These are phyloP conservation scores for Hippoglossus hippoglossus DNA, from an alignment of 2,797 vertebrate species.

Conservation along the genomic window DNA sequence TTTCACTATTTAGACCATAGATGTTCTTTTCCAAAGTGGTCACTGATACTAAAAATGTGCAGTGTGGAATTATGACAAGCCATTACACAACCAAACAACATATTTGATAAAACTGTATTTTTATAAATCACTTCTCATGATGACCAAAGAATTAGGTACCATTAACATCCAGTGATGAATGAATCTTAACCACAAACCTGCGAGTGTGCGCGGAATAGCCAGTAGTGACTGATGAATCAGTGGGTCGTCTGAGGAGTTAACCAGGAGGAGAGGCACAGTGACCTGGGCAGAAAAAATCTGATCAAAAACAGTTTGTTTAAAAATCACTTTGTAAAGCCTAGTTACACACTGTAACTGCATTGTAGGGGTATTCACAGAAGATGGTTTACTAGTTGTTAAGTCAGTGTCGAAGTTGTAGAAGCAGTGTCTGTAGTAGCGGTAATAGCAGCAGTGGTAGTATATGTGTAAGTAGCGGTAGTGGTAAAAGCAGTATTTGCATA, in stretches of 20 bases:
- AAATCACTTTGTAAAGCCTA: neutral
- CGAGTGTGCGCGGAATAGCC: slow-evolving; percentile 90
- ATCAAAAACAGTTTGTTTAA: slow-evolving; percentile 5
- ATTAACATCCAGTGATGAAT: neutral
- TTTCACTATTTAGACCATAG: neutral
- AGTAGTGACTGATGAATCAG: slow-evolving; percentile 94
- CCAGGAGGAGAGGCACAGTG: slow-evolving; percentile 91
- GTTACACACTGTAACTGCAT: neutral
- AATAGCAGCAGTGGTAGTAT: too few species aligned
- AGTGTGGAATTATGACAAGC: neutral
- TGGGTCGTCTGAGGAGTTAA: slow-evolving; percentile 95
- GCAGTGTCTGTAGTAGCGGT: neutral
- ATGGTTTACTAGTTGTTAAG: neutral
- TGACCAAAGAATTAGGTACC: too few species aligned
- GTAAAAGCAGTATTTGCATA: too few species aligned
- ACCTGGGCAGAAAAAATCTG: slow-evolving; percentile 82
- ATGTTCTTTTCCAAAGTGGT: neutral
- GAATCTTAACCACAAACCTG: slow-evolving; percentile 81
- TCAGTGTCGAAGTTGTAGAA: neutral
- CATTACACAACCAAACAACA: neutral
- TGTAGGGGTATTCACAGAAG: too few species aligned
- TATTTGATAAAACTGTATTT: neutral
- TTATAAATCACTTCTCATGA: too few species aligned
- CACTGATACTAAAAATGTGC: neutral
- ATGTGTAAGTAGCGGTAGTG: too few species aligned